Evolutionary conservation across 2,888 invertebrate species (phyloP), one percentile per base, ranked within the genome.

Genomic region (Yponomeuta sedellus): DNA sequence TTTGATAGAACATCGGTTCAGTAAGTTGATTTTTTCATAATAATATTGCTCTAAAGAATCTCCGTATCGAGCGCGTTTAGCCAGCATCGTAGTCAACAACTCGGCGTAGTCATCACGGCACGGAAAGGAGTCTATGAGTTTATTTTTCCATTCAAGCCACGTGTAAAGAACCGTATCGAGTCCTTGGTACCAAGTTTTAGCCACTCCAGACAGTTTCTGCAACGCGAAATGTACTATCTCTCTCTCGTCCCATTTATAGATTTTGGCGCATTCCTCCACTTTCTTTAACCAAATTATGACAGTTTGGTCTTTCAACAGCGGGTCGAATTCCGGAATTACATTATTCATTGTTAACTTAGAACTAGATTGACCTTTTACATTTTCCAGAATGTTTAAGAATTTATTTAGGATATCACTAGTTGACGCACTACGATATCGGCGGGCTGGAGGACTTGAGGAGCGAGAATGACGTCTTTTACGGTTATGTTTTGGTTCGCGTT

Each of bases 171-270:
- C 4, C 16, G 69, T 61, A 6, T 71, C 68, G 20, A 73, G 57
- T 0, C 68, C 69, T 28, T 71, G 71, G 56, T 72, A 72, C 72
- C 72, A 74, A 0, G 25, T 25, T 28, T 70, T 71, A 3, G 74
- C 72, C 6, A 68, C 11, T 12, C 64, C 64, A 11, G 57, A 22
- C 3, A 64, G 56, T 28, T 64, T 64, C 4, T 56, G 64, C 5
- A 28, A 28, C 2, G 28, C 5, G 5, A 4, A 28, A 5, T 28
- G 28, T 4, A 28, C 5, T 25, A 64, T 57, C 12, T 64, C 8
- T 28, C 56, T 64, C 5, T 64, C 56, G 2, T 56, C 28, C 64
- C 56, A 64, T 1, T 16, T 28, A 25, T 64, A 64, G 10, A 64
- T n/a, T n/a, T n/a, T n/a, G n/a, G n/a, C n/a, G n/a, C n/a, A n/a